These are phyloP conservation scores for Chroicocephalus ridibundus DNA, from an alignment of 2,113 vertebrate species.

Conservation along the genomic window DNA sequence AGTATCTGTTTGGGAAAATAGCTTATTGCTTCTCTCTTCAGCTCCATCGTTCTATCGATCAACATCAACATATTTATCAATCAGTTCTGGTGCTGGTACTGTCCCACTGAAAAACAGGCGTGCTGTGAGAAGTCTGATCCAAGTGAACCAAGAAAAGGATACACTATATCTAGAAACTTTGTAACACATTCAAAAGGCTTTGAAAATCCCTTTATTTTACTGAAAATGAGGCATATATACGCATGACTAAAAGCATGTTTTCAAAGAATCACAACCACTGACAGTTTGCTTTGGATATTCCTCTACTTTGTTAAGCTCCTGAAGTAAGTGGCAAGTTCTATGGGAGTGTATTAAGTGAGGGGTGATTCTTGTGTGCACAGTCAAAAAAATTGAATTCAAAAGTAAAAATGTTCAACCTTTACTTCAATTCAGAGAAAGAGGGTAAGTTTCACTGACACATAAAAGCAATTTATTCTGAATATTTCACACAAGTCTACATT, in stretches of 20 bases:
- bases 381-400: neutral
- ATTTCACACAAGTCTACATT: neutral
- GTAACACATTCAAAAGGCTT: neutral
- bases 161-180: accelerated
- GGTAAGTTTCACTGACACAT: neutral
- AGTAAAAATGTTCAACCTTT: neutral
- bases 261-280: neutral
- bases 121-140: neutral
- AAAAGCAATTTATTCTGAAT: neutral
- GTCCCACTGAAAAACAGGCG: neutral
- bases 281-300: neutral
- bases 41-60: neutral
- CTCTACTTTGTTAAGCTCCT: neutral
- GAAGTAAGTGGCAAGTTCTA: neutral
- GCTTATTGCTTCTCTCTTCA: neutral
- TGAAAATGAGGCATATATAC: accelerated
- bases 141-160: neutral
- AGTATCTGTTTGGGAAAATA: neutral
- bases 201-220: neutral
- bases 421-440: neutral
- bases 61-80: neutral
- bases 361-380: neutral
- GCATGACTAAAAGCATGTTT: neutral
- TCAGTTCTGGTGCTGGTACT: neutral
- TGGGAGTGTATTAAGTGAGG: neutral